Evolutionary conservation across 2,797 vertebrate genomes (phyloP), one percentile per base, ranked within the genome.

Genomic region (Kryptopterus vitreolus): DNA sequence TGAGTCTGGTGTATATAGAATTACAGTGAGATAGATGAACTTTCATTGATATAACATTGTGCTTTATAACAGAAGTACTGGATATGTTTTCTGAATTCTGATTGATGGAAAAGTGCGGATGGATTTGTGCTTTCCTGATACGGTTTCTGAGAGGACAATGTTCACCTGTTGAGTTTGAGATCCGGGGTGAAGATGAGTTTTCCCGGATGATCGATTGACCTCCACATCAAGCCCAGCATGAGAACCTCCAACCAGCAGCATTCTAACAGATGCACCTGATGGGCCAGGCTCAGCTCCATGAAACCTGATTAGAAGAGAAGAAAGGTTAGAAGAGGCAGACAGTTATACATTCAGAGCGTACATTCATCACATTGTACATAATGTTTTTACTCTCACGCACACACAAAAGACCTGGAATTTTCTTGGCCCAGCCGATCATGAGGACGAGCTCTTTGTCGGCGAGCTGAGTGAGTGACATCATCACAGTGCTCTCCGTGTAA

Each of bases 191-290:
- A 99, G 90, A 99, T 97, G 82, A 99, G 93, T 84, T 98, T 99
- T 46, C 97, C 97, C 0, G 97, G 97, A 85, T 99, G 95, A 86
- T 98, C 95, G 0, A 99, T 96, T 0, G 98, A 99, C 86, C 97
- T 94, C 98, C 97, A 99, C 94, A 99, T 98, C 82, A 99, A 92
- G 22, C 98, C 98, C 87, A 99, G 78, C 97, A 99, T 99, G 61
- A 99, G 88, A 70, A 99, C 95, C 92, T 99, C 97, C 93, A 99
- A 87, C 98, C 97, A 99, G 90, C 97, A 98, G 88, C 96, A 96
- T 89, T 99, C 98, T 83, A 99, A 85, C 84, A 98, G 94, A 76
- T 96, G 94, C 61, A 99, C 98, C 91, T 99, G 97, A 85, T 99
- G 96, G 0, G 93, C 88, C 2, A 99, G 91, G 79, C 92, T 95